A percentile compares a stretch with the other conserved stretches of the same genome.
These are phyloP conservation scores for Margaritifera margaritifera DNA, from an alignment of 2,888 invertebrate species.

Conservation along the genomic window DNA sequence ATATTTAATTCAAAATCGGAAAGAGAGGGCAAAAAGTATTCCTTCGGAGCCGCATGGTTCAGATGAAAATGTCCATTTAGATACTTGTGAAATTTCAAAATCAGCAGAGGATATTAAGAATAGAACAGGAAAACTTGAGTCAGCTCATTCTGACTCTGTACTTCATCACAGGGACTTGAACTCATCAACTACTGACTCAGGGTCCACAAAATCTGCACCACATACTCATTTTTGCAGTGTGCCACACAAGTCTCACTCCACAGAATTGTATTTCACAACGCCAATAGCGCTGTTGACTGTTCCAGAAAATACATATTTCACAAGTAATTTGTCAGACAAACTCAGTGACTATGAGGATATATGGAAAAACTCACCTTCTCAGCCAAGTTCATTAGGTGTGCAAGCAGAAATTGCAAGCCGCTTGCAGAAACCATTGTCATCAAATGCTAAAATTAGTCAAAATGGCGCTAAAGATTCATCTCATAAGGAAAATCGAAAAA, in stretches of 20 bases:
- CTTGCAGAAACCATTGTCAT: conserved; percentile 25
- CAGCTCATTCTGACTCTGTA: too few species aligned
- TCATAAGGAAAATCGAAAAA: background rate
- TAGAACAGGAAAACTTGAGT: too few species aligned
- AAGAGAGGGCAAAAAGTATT: conserved; percentile 29
- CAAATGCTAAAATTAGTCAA: conserved; percentile 1
- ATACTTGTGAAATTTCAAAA: too few species aligned
- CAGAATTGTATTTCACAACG: conserved; percentile 50
- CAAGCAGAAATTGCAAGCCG: conserved; percentile 31
- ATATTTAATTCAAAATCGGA: conserved; percentile 30
- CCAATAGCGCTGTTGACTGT: conserved; percentile 50
- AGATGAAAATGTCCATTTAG: too few species aligned
- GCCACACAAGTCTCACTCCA: too few species aligned
- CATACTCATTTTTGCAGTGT: conserved; percentile 10
- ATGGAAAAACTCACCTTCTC: conserved; percentile 76
- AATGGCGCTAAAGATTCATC: background rate
- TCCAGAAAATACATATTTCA: conserved; percentile 78
- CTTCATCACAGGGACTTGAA: too few species aligned
- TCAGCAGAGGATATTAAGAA: too few species aligned
- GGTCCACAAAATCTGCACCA: too few species aligned
- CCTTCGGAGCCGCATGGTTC: conserved; percentile 14
- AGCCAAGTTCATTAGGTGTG: conserved; percentile 29
- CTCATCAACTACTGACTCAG: too few species aligned
- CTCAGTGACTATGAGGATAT: conserved; percentile 96
- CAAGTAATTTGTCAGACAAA: conserved; percentile 91